These are phyloP conservation scores for Zoanthus gigantus DNA, from an alignment of 92 coral and sea anemone species.

Conservation along the genomic window DNA sequence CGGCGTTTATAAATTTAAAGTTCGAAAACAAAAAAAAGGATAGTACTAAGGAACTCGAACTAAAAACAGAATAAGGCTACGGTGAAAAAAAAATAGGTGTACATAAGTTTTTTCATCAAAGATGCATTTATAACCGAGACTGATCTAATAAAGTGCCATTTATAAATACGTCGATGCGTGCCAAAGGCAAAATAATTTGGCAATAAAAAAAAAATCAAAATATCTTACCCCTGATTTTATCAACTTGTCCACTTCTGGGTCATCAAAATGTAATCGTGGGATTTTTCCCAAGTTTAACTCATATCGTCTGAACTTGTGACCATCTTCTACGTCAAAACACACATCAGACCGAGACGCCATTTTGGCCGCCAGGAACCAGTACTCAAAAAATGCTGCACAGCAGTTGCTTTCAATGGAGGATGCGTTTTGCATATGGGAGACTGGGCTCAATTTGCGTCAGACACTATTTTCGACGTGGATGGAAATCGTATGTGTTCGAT, in stretches of 20 bases:
- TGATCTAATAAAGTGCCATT: too few species aligned
- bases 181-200: neutral
- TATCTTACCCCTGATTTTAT: slow-evolving; percentile 77
- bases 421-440: neutral
- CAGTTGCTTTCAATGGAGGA: slow-evolving; percentile 39
- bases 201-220: neutral
- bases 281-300: slow-evolving; percentile 57
- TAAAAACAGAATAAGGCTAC: too few species aligned
- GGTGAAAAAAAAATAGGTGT: too few species aligned
- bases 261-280: slow-evolving; percentile 73
- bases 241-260: slow-evolving; percentile 76
- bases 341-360: slow-evolving; percentile 43
- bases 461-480: slow-evolving; percentile 6
- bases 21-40: too few species aligned
- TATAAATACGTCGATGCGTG: too few species aligned
- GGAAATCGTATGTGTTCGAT: neutral
- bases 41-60: too few species aligned
- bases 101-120: too few species aligned
- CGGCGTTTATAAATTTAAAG: too few species aligned
- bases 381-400: neutral
- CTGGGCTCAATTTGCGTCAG: slow-evolving; percentile 37
- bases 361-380: slow-evolving; percentile 15
- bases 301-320: slow-evolving; percentile 78
- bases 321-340: slow-evolving; percentile 61
- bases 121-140: too few species aligned